phyloP scores from a whole-genome alignment of 2,888 invertebrate genomes.

The Hypomecis punctinalis region DNA sequence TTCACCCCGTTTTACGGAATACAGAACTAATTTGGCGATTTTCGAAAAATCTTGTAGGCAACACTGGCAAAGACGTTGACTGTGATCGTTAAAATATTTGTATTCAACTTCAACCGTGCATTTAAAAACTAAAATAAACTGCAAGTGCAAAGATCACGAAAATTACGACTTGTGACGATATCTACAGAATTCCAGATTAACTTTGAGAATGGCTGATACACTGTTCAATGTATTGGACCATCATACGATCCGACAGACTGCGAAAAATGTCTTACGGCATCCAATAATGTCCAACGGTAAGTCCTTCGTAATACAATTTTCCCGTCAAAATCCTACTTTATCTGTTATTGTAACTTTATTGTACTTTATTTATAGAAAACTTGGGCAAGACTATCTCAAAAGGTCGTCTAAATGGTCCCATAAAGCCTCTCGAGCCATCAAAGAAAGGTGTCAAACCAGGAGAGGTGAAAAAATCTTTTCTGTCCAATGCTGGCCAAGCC shows the following conservation, averaged over 20 bases:
- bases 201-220: conserved; percentile 65
- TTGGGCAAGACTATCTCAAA: conserved; percentile 67
- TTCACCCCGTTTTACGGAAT: too few species aligned
- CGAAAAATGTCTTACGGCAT: conserved; percentile 72
- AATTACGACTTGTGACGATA: too few species aligned
- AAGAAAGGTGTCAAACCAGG: conserved; percentile 66
- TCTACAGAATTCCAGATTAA: background rate
- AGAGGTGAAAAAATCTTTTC: conserved; percentile 70
- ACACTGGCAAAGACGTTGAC: too few species aligned
- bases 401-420: conserved; percentile 65
- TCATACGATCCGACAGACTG: conserved; percentile 60
- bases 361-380: conserved; percentile 60
- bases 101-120: too few species aligned
- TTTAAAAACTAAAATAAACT: too few species aligned
- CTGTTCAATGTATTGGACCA: conserved; percentile 75
- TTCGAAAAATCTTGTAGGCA: too few species aligned
- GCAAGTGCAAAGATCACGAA: too few species aligned
- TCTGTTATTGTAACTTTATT: background rate
- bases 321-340: background rate
- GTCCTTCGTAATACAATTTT: background rate
- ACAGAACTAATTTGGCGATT: too few species aligned
- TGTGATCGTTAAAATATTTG: too few species aligned
- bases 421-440: conserved; percentile 71
- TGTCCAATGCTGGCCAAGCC: conserved; percentile 72
- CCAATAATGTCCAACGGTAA: conserved; percentile 70